Evolutionary conservation across 2,113 vertebrate genomes (phyloP), one percentile per base, ranked within the genome.

Genomic region (Chaetura pelagica): DNA sequence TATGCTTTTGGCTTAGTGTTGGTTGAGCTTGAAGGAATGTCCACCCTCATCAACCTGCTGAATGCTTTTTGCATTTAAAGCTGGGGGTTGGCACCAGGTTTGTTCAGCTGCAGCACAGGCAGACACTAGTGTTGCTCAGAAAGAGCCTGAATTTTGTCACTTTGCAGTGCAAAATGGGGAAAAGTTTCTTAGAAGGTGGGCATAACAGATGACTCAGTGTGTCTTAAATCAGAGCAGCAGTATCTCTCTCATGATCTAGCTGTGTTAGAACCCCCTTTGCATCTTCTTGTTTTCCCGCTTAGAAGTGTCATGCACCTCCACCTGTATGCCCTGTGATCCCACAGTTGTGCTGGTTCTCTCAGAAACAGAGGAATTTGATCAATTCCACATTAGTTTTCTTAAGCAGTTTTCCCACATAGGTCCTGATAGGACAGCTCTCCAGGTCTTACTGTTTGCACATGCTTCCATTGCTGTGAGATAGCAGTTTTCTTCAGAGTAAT

Each of bases 221-320:
- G 59, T 67, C 58, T 48, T 10, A 46, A 22, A 19, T 12, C 23
- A 42, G 69, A 49, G 57, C 57, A 64, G 62, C 55, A 46, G 17
- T 2, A 24, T 7, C 1, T 44, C 10, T 59, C 13, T 52, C 38
- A 1, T 1, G 7, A 34, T 48, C 27, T 35, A 8, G 14, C 29
- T 23, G 29, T 8, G 13, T 46, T 48, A 66, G 77, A 63, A 44
- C 12, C n/a, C 15, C 1, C 21, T 48, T 38, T 3, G 1, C 16
- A 5, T 57, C 14, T 32, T 16, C 22, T 4, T 4, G 15, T 57
- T 57, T 49, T 64, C 42, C 44, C 51, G 11, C 18, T 32, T 13
- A 8, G 42, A 49, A 34, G 21, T 12, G 29, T 55, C 19, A 1
- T 16, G 18, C 18, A 7, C 22, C 57, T 84, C 44, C 35, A 10